These are phyloP conservation scores for Pollenia griseotomentosa DNA, from an alignment of 2,888 invertebrate species.

Conservation along the genomic window DNA sequence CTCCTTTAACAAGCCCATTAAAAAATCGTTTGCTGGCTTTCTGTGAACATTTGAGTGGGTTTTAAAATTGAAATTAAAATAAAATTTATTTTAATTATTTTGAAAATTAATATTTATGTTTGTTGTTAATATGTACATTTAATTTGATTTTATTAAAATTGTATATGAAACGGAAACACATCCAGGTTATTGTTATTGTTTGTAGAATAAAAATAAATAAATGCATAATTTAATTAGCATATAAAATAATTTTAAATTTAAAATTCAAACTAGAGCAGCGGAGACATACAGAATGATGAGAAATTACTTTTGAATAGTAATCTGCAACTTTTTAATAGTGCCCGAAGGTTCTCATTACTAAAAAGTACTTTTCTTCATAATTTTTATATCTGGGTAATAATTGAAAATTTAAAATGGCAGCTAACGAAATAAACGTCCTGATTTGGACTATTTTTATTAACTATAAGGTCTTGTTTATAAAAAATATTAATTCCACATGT, in stretches of 20 bases:
- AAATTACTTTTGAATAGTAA: no score
- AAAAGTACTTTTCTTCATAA: no score
- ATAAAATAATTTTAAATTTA: neutral
- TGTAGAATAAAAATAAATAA: neutral
- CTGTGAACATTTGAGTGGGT: conserved; percentile 25
- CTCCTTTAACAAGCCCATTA: conserved; percentile 40
- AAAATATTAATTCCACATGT: no score
- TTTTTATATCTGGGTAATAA: no score
- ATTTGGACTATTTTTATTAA: no score
- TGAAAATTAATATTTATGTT: conserved; percentile 50
- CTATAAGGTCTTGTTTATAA: no score
- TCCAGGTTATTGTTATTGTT: conserved; percentile 40
- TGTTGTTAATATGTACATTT: conserved; percentile 11
- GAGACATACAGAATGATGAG: no score
- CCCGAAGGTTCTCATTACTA: no score
- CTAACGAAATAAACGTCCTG: no score
- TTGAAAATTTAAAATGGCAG: no score
- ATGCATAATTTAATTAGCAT: neutral
- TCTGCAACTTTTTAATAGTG: no score
- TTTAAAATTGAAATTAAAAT: conserved; percentile 54
- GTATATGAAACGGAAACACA: conserved; percentile 57
- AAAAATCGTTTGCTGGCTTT: conserved; percentile 45
- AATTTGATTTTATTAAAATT: conserved; percentile 11
- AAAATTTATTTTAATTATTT: conserved; percentile 64
- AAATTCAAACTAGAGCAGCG: neutral